Evolutionary conservation across 2,113 vertebrate species (phyloP).

Genomic region (Tupaia tana): DNA sequence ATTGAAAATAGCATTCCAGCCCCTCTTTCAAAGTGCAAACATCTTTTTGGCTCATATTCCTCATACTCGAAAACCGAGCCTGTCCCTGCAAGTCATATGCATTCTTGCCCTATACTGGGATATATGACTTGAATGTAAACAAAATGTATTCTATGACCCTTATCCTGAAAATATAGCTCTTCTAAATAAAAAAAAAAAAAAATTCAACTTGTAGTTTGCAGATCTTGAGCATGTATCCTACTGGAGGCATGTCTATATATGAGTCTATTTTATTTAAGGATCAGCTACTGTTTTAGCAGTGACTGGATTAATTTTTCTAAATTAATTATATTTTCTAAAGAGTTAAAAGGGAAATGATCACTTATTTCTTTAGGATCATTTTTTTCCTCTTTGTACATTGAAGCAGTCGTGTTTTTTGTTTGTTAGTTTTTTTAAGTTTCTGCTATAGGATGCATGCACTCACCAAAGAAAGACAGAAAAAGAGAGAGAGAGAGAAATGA

Average conservation of each 20-base stretch:
- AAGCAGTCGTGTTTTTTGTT: background rate
- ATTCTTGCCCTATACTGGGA: conserved; percentile 15
- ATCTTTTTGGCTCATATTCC: conserved; percentile 7
- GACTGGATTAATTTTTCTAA: background rate
- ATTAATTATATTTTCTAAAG: conserved; percentile 37
- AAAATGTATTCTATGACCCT: background rate
- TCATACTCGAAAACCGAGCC: background rate
- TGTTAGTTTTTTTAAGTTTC: too few relatives aligned
- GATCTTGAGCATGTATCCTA: background rate
- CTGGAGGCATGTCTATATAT: background rate
- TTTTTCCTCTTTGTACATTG: background rate
- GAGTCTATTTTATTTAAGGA: background rate
- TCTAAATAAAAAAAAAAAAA: background rate
- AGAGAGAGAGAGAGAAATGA: too few relatives aligned
- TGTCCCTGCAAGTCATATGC: conserved; percentile 16
- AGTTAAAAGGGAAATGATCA: conserved; percentile 32
- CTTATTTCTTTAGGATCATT: conserved; percentile 1
- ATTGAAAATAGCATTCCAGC: background rate
- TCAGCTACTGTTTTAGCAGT: conserved; percentile 36
- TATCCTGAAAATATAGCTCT: conserved; percentile 48
- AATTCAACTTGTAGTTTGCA: background rate
- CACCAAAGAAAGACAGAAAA: too few relatives aligned
- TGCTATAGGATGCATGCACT: too few relatives aligned
- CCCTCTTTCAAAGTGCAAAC: conserved; percentile 26
- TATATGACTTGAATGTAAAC: conserved; percentile 27